A percentile compares a stretch with the other conserved stretches of the same genome.
Evolutionary conservation across 2,113 vertebrate species (phyloP).

Genomic region (Sander lucioperca): DNA sequence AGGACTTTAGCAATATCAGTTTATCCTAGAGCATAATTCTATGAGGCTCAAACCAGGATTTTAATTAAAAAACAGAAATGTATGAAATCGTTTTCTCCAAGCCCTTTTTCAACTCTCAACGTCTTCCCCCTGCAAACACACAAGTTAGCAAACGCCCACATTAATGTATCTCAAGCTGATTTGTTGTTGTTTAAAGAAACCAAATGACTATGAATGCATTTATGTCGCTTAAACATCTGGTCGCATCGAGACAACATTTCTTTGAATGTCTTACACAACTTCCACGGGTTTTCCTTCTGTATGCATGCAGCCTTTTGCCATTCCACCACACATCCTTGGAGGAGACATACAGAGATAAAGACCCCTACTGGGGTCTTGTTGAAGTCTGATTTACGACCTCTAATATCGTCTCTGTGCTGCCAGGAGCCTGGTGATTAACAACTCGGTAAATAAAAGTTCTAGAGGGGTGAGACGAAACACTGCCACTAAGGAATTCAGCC

Average conservation of each 20-base stretch:
- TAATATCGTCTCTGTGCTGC: conserved; percentile 75
- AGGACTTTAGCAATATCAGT: neutral
- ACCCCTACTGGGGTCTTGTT: conserved; percentile 65
- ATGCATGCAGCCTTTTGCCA: conserved; percentile 27
- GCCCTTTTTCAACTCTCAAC: neutral
- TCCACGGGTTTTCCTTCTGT: conserved; percentile 35
- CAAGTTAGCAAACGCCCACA: neutral
- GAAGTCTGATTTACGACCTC: conserved; percentile 74
- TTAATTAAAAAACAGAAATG: conserved; percentile 2
- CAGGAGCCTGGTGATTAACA: conserved; percentile 69
- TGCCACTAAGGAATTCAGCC: conserved; percentile 68
- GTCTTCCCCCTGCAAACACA: neutral
- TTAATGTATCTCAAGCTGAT: neutral
- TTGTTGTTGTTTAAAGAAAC: conserved; percentile 24
- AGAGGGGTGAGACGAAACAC: conserved; percentile 48
- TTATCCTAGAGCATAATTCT: neutral
- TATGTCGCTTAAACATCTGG: conserved; percentile 38
- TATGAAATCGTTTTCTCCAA: neutral
- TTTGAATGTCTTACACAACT: conserved; percentile 33
- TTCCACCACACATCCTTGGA: conserved; percentile 39
- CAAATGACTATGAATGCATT: conserved; percentile 20
- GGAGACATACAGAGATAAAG: conserved; percentile 58
- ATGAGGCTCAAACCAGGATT: neutral
- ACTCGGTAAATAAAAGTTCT: conserved; percentile 77
- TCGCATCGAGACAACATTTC: conserved; percentile 15